These are phyloP conservation scores for Paguma larvata DNA, from an alignment of 2,797 vertebrate genomes.

Conservation along the genomic window DNA sequence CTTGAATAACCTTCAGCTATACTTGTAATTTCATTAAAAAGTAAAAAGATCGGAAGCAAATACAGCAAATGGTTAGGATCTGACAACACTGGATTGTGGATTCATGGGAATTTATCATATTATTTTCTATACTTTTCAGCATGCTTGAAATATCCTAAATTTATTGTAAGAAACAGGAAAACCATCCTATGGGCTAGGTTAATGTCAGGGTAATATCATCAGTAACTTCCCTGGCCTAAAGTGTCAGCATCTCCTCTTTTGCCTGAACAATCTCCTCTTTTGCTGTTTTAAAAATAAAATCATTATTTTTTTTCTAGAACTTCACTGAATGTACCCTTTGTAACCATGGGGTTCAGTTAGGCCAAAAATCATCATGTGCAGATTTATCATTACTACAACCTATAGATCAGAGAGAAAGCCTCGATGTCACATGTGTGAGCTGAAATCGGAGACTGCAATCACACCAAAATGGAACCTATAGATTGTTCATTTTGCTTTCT, in stretches of 20 bases:
- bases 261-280: not conserved
- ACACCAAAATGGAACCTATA: not conserved
- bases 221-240: not conserved
- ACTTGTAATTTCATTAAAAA: constrained; percentile 47
- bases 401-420: not conserved
- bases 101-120: not conserved
- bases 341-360: not conserved
- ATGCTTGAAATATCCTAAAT: not conserved
- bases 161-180: not conserved
- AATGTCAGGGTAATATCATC: not conserved
- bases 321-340: not conserved
- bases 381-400: not conserved
- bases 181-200: not conserved
- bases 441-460: not conserved
- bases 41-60: constrained; percentile 8
- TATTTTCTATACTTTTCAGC: not conserved
- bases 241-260: not conserved
- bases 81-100: not conserved
- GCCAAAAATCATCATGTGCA: not conserved
- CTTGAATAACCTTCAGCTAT: not conserved
- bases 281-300: constrained; percentile 42
- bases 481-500: not conserved
- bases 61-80: not conserved
- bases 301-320: not conserved
- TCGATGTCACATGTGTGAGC: not conserved